Base-by-base conservation (phyloP, 2,888 invertebrate species). In the Geotrupes spiniger region DNA sequence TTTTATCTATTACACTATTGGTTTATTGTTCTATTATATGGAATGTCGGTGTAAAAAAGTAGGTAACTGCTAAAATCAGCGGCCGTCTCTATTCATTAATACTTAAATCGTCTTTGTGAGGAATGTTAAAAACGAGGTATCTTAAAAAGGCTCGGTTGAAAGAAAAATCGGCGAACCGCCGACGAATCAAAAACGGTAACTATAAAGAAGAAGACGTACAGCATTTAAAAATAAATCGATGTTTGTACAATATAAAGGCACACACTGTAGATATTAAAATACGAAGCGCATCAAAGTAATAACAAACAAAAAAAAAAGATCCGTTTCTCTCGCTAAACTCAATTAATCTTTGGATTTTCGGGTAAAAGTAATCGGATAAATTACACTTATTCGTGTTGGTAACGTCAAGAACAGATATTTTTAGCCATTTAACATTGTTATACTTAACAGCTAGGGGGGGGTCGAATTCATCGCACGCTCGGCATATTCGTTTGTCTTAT, bases 231-330 rank as follows among this genome's bases (percentile, higher is more conserved):
- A 51, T 52, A 53, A 56, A 52, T 56, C 56, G 53, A 52, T 52
- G 57, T 60, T 46, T 65, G 64, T 65, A 66, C 65, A 62, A 61
- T 65, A 58, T 61, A 63, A 66, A 66, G 66, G 65, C 66, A 66
- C 66, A 64, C 62, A 63, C 63, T 60, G 61, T 54, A 61, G 52
- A 58, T 55, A 62, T 59, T 31, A n/a, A n/a, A n/a, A n/a, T 46
- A 33, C 11, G 31, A 42, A 33, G 31, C 33, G 31, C 25, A 29
- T 42, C 15, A 37, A 37, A 28, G 27, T 40, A 42, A 38, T 40
- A 39, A 17, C 31, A 37, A 38, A 38, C 39, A 40, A 40, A 29
- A 46, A 38, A 39, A 10, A 39, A 26, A 46, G 40, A n/a, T n/a
- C n/a, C n/a, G n/a, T n/a, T n/a, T n/a, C n/a, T n/a, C n/a, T n/a